These are phyloP conservation scores for Coccyzus lansbergi DNA, from an alignment of 2,797 vertebrate species.

Conservation along the genomic window DNA sequence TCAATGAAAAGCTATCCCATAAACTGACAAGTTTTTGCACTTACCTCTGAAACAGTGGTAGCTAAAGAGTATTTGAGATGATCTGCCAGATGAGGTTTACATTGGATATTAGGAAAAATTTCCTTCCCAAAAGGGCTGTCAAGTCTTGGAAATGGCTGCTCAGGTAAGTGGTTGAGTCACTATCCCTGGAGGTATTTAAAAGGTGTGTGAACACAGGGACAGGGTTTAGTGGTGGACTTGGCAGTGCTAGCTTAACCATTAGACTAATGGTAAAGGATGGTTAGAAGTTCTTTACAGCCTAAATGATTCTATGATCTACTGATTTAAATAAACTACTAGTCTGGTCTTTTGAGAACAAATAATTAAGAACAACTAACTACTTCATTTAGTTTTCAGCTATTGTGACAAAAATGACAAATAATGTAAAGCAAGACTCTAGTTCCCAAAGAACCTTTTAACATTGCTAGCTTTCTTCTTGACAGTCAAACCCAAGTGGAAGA, in stretches of 20 bases:
- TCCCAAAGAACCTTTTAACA: neutral
- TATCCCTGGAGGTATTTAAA: too few species aligned
- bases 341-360: neutral
- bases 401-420: neutral
- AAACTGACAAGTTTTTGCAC: neutral
- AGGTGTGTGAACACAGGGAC: too few species aligned
- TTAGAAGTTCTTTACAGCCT: too few species aligned
- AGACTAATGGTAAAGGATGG: too few species aligned
- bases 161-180: too few species aligned
- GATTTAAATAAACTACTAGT: neutral
- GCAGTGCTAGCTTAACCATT: too few species aligned
- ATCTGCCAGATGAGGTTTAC: neutral
- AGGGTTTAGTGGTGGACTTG: too few species aligned
- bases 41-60: neutral
- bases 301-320: too few species aligned
- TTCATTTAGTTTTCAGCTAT: slow-evolving; percentile 10
- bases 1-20: neutral
- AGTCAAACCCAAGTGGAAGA: neutral
- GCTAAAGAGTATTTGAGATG: neutral
- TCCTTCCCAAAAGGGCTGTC: too few species aligned
- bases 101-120: too few species aligned
- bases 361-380: neutral
- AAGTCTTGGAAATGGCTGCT: too few species aligned
- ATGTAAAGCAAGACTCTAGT: neutral
- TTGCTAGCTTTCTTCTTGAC: neutral